Evolutionary conservation across 2,888 invertebrate species (phyloP), one percentile per base, ranked within the genome.

Genomic region (Chymomyza procnemis): DNA sequence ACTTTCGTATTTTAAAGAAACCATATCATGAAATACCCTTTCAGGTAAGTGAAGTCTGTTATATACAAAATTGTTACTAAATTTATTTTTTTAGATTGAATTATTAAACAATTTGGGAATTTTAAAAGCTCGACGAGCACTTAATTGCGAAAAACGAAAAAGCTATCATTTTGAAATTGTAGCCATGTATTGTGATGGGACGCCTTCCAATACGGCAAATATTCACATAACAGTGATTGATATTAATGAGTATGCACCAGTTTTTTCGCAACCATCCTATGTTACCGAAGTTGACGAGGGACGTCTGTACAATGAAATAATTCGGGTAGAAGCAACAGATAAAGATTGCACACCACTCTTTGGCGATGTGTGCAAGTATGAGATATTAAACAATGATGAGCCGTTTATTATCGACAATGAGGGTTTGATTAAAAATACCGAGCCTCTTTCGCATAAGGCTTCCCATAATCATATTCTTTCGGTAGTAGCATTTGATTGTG

Each of bases 401-500:
- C 97, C 97, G 0, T 99, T 99, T 91, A 94, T 94, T 64, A 96
- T 99, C 87, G 97, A 97, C 90, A 96, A 96, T 89, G 97, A 97
- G 89, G 99, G 97, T 63, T 95, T 96, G n/a, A 96, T 99, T 78
- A 94, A 96, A 78, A 99, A 98, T 92, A 98, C 97, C 0, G 97
- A 97, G 88, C 95, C 97, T 0, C 92, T 99, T 88, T 97, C 98
- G 86, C 98, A 97, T 91, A 97, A 97, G 90, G 93, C 95, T 71
- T 96, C 96, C 6, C 97, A 98, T 92, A 99, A 98, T 91, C 98
- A 99, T 92, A 98, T 99, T 81, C 92, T 99, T 60, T 97, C 97
- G 41, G 97, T 99, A 70, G 97, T 98, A 70, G 99, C 99, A 1
- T 97, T 97, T 90, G 99, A 99, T 92, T 99, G 99, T 91, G 99